Conservation (phyloP, 2,888 invertebrate genomes). For the Papilio gigon region DNA sequence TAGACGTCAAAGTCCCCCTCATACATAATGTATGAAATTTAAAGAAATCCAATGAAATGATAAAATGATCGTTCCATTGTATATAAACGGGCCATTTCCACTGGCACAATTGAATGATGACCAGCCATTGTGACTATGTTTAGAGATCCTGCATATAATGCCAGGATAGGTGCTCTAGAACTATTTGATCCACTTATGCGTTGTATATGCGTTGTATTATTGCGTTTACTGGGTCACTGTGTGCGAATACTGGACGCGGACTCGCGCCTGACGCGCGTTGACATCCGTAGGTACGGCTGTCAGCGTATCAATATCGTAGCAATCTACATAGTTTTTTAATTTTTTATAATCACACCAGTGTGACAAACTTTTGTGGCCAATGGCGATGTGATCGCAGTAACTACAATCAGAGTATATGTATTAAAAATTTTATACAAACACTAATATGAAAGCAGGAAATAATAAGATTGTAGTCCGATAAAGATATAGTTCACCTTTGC, state of each 20-base stretch:
- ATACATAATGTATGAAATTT: slow-evolving; percentile 76
- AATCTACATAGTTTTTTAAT: too few relatives aligned
- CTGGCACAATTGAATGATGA: slow-evolving; percentile 79
- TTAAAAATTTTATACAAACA: too few relatives aligned
- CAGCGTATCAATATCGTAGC: too few relatives aligned
- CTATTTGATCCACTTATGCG: slow-evolving; percentile 69
- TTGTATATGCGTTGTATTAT: slow-evolving; percentile 68
- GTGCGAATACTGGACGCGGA: slow-evolving; percentile 52
- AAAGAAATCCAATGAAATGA: slow-evolving; percentile 78
- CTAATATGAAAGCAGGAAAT: too few relatives aligned
- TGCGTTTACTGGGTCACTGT: slow-evolving; percentile 70
- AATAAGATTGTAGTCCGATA: too few relatives aligned
- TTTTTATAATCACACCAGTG: too few relatives aligned
- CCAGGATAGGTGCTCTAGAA: slow-evolving; percentile 68
- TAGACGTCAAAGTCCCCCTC: slow-evolving; percentile 39
- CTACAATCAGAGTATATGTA: too few relatives aligned
- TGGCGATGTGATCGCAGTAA: too few relatives aligned
- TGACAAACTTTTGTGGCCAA: too few relatives aligned
- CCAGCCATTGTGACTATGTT: slow-evolving; percentile 79
- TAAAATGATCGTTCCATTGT: slow-evolving; percentile 64
- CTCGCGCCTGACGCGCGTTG: slow-evolving; percentile 2
- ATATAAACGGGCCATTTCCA: slow-evolving; percentile 77
- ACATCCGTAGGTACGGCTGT: too few relatives aligned
- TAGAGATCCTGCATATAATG: slow-evolving; percentile 79
- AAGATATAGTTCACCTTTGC: too few relatives aligned